phyloP scores from a whole-genome alignment of 2,797 vertebrate genomes.

The Mormyrus hasselquistii region DNA sequence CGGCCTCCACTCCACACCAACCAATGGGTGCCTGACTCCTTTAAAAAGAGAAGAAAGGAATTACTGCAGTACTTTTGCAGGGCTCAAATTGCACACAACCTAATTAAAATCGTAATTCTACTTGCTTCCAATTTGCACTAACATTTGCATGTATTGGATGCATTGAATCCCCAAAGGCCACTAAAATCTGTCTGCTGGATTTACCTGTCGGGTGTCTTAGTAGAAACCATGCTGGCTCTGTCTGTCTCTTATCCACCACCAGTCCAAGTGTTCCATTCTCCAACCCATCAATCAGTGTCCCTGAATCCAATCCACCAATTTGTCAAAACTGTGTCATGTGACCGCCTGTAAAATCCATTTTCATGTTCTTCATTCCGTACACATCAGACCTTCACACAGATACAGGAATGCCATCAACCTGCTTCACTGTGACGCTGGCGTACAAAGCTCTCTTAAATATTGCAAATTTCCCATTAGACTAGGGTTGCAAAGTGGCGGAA shows the following conservation, averaged over 20 bases:
- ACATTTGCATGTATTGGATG: not conserved
- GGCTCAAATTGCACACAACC: not conserved
- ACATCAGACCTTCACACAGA: not conserved
- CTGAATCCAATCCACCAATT: not conserved
- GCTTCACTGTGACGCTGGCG: not conserved
- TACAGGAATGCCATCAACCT: not conserved
- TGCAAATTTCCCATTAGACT: not conserved
- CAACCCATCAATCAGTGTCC: not conserved
- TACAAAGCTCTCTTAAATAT: not conserved
- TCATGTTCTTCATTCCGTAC: not conserved
- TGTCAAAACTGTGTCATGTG: not conserved
- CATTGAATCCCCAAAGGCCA: not conserved
- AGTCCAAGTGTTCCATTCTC: not conserved
- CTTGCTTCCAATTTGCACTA: not conserved
- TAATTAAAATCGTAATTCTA: not conserved
- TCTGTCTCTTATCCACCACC: not conserved
- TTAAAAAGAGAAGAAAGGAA: not conserved
- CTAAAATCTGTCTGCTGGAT: not conserved
- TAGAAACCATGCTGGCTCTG: not conserved
- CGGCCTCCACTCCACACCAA: not conserved
- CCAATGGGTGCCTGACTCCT: not conserved
- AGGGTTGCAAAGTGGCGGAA: not conserved
- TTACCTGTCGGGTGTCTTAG: not conserved
- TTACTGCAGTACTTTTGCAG: not conserved
- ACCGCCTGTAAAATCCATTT: not conserved